These are phyloP conservation scores for Abrostola triplasia DNA, from an alignment of 2,888 invertebrate species.

Conservation along the genomic window DNA sequence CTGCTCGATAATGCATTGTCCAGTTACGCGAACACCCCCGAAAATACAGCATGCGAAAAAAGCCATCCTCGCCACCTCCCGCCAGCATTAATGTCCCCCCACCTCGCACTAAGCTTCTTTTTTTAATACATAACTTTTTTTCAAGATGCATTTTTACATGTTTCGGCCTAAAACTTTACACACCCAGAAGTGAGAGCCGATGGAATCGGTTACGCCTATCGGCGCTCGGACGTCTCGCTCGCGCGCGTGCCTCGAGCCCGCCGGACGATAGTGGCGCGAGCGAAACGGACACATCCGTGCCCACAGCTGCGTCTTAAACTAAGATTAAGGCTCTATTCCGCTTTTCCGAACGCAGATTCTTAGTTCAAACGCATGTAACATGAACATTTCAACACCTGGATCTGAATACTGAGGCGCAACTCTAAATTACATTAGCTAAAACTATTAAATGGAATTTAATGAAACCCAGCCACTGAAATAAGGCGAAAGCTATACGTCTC, in stretches of 20 bases:
- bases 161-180: slow-evolving; percentile 89
- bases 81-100: slow-evolving; percentile 85
- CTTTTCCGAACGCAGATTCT: slow-evolving; percentile 80
- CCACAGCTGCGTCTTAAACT: slow-evolving; percentile 82
- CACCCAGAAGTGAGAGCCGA: slow-evolving; percentile 83
- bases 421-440: slow-evolving; percentile 32
- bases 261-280: slow-evolving; percentile 86
- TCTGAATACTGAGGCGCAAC: slow-evolving; percentile 48
- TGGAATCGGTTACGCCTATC: slow-evolving; percentile 83
- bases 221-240: slow-evolving; percentile 79
- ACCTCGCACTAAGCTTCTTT: slow-evolving; percentile 88
- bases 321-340: slow-evolving; percentile 86
- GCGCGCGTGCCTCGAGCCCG: slow-evolving; percentile 61
- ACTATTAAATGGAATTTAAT: slow-evolving; percentile 60
- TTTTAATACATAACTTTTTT: slow-evolving; percentile 89
- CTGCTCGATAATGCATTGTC: slow-evolving; percentile 86
- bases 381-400: slow-evolving; percentile 60
- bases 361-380: slow-evolving; percentile 73
- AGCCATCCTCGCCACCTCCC: slow-evolving; percentile 85
- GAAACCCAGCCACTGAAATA: slow-evolving; percentile 67
- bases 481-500: slow-evolving; percentile 81
- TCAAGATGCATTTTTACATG: slow-evolving; percentile 89
- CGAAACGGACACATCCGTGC: slow-evolving; percentile 76
- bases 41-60: slow-evolving; percentile 88
- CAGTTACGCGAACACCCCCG: slow-evolving; percentile 84